These are phyloP conservation scores for Eupithecia dodoneata DNA, from an alignment of 2,888 invertebrate species.

Conservation along the genomic window DNA sequence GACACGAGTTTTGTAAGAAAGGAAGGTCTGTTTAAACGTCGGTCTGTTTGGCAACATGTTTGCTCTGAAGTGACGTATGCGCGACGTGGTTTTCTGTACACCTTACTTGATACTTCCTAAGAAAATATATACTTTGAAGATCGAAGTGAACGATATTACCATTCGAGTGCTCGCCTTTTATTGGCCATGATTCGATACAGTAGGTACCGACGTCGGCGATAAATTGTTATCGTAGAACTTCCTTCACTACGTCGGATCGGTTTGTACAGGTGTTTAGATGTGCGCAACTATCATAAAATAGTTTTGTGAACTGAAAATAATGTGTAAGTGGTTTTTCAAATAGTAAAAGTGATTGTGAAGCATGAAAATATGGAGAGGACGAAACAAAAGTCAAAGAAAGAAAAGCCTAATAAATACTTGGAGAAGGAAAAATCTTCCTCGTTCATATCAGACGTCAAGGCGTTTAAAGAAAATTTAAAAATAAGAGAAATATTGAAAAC, in stretches of 20 bases:
- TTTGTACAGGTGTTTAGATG: conserved; percentile 72
- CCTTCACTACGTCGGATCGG: conserved; percentile 65
- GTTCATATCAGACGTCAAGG: conserved; percentile 69
- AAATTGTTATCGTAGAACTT: conserved; percentile 65
- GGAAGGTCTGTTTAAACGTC: conserved; percentile 38
- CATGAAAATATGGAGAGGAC: conserved; percentile 65
- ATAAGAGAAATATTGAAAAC: conserved; percentile 75
- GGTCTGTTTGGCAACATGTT: conserved; percentile 50
- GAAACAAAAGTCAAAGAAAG: conserved; percentile 68
- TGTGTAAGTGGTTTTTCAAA: conserved; percentile 40
- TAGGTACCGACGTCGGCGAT: conserved; percentile 53
- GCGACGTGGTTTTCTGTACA: conserved; percentile 3
- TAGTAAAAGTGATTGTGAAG: conserved; percentile 40
- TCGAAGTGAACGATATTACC: conserved; percentile 36
- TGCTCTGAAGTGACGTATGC: conserved; percentile 50
- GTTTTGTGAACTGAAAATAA: conserved; percentile 47
- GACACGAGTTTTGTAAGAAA: conserved; percentile 47
- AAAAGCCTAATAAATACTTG: conserved; percentile 59
- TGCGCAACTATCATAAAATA: conserved; percentile 59
- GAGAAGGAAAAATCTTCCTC: conserved; percentile 61
- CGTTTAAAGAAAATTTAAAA: conserved; percentile 74
- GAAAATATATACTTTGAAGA: conserved; percentile 30
- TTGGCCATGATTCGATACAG: conserved; percentile 49
- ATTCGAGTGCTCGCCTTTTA: conserved; percentile 39
- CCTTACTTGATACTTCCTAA: background rate